Percentiles rank a stretch among this genome's conserved stretches.
phyloP scores from a whole-genome alignment of 37 sponge, comb jelly and placozoan species.

The Bolinopsis microptera region DNA sequence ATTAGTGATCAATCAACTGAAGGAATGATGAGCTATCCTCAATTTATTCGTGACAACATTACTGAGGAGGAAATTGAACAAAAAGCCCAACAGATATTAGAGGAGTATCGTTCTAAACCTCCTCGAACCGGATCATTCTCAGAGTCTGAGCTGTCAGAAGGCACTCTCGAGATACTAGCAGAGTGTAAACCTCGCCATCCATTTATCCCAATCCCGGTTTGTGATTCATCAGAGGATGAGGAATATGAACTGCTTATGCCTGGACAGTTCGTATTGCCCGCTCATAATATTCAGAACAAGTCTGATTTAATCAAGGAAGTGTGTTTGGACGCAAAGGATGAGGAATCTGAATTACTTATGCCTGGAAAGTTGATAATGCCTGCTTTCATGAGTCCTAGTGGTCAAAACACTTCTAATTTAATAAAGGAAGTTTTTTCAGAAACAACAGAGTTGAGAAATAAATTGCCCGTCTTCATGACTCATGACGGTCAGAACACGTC shows the following conservation, averaged over 20 bases:
- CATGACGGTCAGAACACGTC: background rate
- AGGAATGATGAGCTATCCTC: background rate
- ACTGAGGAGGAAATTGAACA: conserved; percentile 22
- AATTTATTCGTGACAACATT: background rate
- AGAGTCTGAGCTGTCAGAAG: conserved; percentile 34
- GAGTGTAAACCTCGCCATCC: conserved; percentile 35
- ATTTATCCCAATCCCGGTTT: conserved; percentile 6
- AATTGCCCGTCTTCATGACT: background rate
- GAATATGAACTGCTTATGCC: background rate
- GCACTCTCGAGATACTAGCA: background rate
- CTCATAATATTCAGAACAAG: background rate
- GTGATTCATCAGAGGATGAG: conserved; percentile 1
- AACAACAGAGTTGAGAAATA: no score
- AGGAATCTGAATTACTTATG: background rate
- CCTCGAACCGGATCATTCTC: conserved; percentile 25
- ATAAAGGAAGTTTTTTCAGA: no score
- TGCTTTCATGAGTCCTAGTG: background rate
- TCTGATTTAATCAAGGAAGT: background rate
- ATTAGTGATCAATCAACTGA: background rate
- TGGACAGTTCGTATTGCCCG: background rate
- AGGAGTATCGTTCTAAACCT: background rate
- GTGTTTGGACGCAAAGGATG: background rate
- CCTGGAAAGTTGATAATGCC: background rate
- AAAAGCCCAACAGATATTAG: background rate
- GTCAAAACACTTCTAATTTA: background rate